Evolutionary conservation across 1,140 invertebrate genomes (phyloP).

Genomic region (Lepidurus couesii): DNA sequence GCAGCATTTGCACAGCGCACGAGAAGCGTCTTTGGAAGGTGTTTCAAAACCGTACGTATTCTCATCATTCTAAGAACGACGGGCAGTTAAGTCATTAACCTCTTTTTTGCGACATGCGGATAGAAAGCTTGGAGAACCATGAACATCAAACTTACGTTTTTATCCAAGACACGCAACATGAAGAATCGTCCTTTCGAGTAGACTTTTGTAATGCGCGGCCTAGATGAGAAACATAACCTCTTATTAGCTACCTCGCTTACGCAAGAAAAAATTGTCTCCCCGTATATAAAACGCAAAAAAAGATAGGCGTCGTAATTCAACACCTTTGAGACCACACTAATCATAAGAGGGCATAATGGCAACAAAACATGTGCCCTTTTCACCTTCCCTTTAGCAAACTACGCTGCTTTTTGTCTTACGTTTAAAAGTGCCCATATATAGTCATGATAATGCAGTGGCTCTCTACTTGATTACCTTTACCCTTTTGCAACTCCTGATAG

Average conservation of each 20-base stretch:
- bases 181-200: constrained; percentile 95
- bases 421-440: not conserved
- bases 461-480: not conserved
- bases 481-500: not conserved
- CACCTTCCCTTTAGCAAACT: not conserved
- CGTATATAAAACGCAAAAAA: not conserved
- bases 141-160: constrained; percentile 68
- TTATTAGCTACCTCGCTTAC: not conserved
- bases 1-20: constrained; percentile 97
- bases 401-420: not conserved
- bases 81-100: not conserved
- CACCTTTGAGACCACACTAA: not conserved
- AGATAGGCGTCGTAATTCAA: not conserved
- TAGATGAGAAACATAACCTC: constrained; percentile 40
- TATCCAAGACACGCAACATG: constrained; percentile 89
- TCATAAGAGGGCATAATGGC: not conserved
- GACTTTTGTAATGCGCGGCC: constrained; percentile 88
- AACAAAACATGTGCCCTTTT: constrained; percentile 10
- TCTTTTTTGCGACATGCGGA: constrained; percentile 28
- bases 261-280: not conserved
- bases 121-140: not conserved
- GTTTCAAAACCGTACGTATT: constrained; percentile 93
- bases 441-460: not conserved
- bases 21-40: constrained; percentile 87
- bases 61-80: constrained; percentile 70